Conservation (phyloP, 2,888 invertebrate species). For the Patella caerulea region DNA sequence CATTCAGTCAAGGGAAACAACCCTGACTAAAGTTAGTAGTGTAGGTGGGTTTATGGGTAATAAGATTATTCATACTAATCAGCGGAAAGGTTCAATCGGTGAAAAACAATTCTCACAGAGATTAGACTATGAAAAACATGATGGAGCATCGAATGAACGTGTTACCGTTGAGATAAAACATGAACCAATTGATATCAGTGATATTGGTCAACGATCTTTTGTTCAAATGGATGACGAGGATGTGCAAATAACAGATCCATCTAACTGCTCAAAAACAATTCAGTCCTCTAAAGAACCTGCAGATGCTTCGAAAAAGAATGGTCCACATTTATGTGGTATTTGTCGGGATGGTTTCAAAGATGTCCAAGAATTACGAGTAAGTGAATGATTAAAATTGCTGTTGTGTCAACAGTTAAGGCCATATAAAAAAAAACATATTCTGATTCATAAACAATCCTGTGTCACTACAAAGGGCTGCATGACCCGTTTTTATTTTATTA, state of each 20-base stretch:
- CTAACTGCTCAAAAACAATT: not conserved
- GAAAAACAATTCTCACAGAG: constrained; percentile 22
- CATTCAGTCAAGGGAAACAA: too few species aligned
- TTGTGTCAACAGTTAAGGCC: too few species aligned
- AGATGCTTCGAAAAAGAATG: constrained; percentile 6
- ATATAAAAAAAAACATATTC: too few species aligned
- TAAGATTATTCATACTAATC: not conserved
- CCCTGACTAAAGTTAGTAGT: too few species aligned
- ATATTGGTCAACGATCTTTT: constrained; percentile 33
- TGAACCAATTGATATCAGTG: constrained; percentile 46
- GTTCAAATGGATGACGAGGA: constrained; percentile 13
- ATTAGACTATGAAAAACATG: constrained; percentile 41
- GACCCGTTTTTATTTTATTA: too few species aligned
- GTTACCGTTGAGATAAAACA: constrained; percentile 58
- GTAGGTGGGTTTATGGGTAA: not conserved
- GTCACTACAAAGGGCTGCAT: too few species aligned
- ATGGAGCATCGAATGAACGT: constrained; percentile 43
- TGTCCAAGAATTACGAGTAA: constrained; percentile 55
- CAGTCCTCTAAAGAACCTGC: not conserved
- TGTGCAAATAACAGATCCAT: not conserved
- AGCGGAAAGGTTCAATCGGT: not conserved
- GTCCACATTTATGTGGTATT: constrained; percentile 56
- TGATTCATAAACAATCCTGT: too few species aligned
- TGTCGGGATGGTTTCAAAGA: constrained; percentile 58
- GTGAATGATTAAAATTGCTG: not conserved